Base-by-base conservation (phyloP, 1,140 invertebrate genomes). In the Rhyzopertha dominica region DNA sequence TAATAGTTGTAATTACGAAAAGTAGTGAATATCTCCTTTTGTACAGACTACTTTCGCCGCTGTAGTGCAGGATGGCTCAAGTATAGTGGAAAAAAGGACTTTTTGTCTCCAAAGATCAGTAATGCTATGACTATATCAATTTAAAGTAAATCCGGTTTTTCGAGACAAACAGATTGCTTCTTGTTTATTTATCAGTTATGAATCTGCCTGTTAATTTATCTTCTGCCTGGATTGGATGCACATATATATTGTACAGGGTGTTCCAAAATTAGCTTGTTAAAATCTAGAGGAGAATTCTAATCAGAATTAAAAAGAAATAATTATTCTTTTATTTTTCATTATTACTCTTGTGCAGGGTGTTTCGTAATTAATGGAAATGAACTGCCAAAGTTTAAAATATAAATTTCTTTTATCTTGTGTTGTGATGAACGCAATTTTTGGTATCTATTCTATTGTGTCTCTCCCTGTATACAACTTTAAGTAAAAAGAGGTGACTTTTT, bases 241-340 rank as follows among this genome's bases (percentile, higher is more conserved):
- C 53, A 59, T 59, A 59, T 54, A 59, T 59, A 59, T 59, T 54
- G 57, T 57, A n/a, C n/a, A n/a, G n/a, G n/a, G n/a, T n/a, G n/a
- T n/a, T n/a, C n/a, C n/a, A n/a, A n/a, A n/a, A n/a, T n/a, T n/a
- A n/a, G n/a, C n/a, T n/a, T n/a, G n/a, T n/a, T n/a, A n/a, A n/a
- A n/a, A n/a, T 54, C 32, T 59, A 59, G 54, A 45, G 30, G 54
- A 52, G 51, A 47, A 56, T 37, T 35, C 44, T 39, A 48, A 34
- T 48, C n/a, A n/a, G 35, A 31, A 39, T 34, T 34, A 24, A 19
- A 42, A 42, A 49, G 12, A 43, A 28, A 42, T 31, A 43, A 19
- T 36, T 18, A 42, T 17, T 34, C 39, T 46, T 46, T 28, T 37
- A 46, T 46, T 37, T 36, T 25, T 46, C 35, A 46, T 23, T 48